These are phyloP conservation scores for Euwallacea fornicatus DNA, from an alignment of 1,140 invertebrate genomes.

Conservation along the genomic window DNA sequence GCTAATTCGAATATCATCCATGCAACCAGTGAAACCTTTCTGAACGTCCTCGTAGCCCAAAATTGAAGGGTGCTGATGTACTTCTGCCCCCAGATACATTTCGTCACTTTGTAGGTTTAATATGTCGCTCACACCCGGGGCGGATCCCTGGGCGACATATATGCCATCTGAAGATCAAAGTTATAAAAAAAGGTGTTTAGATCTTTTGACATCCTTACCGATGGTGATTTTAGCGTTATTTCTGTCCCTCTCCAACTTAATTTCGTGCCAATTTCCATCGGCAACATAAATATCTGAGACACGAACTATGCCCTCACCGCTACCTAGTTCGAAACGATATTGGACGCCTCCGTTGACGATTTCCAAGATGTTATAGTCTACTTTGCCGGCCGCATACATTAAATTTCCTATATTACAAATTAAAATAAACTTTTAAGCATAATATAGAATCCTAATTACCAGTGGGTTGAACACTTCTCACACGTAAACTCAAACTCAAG, in stretches of 20 bases:
- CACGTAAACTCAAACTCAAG: constrained; percentile 74
- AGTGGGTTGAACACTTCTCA: constrained; percentile 80
- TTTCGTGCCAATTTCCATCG: constrained; percentile 90
- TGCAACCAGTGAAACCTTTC: constrained; percentile 85
- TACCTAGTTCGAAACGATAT: constrained; percentile 88
- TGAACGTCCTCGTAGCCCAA: constrained; percentile 73
- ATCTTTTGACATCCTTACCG: constrained; percentile 13
- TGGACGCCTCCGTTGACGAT: constrained; percentile 80
- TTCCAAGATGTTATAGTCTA: constrained; percentile 90
- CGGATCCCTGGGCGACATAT: constrained; percentile 74
- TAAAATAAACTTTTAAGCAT: neutral
- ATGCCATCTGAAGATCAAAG: constrained; percentile 62
- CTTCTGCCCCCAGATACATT: constrained; percentile 83
- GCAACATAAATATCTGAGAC: constrained; percentile 74
- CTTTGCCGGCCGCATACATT: constrained; percentile 80
- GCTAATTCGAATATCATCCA: constrained; percentile 84
- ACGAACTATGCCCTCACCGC: constrained; percentile 83
- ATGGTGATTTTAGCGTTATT: constrained; percentile 76
- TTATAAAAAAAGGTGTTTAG: neutral
- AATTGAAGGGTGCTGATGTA: constrained; percentile 70
- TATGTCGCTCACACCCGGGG: constrained; percentile 80
- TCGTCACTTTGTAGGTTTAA: constrained; percentile 85
- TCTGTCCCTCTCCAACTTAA: constrained; percentile 78
- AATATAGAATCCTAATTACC: constrained; percentile 48
- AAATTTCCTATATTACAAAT: constrained; percentile 63